phyloP scores from a whole-genome alignment of 2,888 invertebrate genomes.

The Melipona bicolor region DNA sequence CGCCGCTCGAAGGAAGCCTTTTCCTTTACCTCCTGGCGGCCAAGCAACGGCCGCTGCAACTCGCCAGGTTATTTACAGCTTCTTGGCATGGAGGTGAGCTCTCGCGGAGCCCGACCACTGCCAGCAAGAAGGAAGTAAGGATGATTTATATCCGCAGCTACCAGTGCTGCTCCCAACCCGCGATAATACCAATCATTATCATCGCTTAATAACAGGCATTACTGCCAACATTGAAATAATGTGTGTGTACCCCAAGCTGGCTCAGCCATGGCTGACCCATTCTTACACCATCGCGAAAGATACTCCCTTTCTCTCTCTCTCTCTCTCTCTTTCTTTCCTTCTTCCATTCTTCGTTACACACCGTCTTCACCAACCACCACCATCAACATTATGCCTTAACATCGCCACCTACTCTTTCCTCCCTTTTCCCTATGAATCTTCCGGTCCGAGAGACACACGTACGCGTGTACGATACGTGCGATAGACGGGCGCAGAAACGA shows the following conservation, averaged over 20 bases:
- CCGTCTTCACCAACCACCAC: not conserved
- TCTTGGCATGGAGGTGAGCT: conserved; percentile 81
- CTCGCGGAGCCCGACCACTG: conserved; percentile 75
- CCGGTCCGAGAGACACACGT: not conserved
- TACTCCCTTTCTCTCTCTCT: conserved; percentile 47
- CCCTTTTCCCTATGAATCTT: conserved; percentile 26
- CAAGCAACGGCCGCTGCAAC: conserved; percentile 71
- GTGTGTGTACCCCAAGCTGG: conserved; percentile 76
- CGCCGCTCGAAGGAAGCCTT: conserved; percentile 49
- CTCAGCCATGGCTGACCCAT: conserved; percentile 75
- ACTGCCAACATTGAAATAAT: conserved; percentile 85
- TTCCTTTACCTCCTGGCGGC: conserved; percentile 62
- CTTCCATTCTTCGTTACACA: conserved; percentile 30
- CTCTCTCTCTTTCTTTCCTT: conserved; percentile 32
- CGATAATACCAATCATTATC: conserved; percentile 85
- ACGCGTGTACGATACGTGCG: not conserved
- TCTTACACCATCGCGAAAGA: conserved; percentile 68
- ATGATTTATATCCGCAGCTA: conserved; percentile 84
- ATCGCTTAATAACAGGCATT: conserved; percentile 85
- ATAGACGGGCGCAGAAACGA: not conserved
- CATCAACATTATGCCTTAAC: conserved; percentile 27
- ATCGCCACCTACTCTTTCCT: conserved; percentile 54
- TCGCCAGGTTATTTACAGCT: conserved; percentile 82
- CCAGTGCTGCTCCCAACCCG: conserved; percentile 83
- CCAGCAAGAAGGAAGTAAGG: conserved; percentile 83